Evolutionary conservation across 2,113 vertebrate species (phyloP).

Genomic region (Cyrtonyx montezumae): DNA sequence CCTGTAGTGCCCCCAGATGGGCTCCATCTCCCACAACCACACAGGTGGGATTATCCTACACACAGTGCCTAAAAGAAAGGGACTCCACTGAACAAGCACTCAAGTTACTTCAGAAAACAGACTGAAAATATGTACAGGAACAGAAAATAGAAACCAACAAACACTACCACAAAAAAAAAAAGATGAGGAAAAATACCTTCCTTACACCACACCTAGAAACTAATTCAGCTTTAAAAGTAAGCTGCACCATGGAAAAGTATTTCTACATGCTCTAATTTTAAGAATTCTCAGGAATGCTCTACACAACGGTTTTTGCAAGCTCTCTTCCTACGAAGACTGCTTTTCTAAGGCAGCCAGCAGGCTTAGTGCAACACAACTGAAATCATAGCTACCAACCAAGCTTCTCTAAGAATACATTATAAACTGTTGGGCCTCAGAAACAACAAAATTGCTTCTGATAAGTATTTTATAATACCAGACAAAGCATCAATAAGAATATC

Average conservation of each 20-base stretch:
- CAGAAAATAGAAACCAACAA: not conserved
- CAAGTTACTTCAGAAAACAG: not conserved
- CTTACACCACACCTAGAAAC: accelerated
- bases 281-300: not conserved
- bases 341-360: not conserved
- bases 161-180: not conserved
- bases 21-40: not conserved
- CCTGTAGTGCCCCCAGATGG: accelerated
- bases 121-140: not conserved
- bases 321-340: not conserved
- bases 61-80: not conserved
- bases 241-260: not conserved
- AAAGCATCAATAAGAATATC: too few relatives aligned
- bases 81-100: not conserved
- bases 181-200: not conserved
- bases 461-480: too few relatives aligned
- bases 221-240: not conserved
- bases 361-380: not conserved
- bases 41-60: too few relatives aligned
- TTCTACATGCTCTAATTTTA: not conserved
- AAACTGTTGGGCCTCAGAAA: too few relatives aligned
- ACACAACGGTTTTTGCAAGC: not conserved
- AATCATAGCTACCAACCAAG: not conserved
- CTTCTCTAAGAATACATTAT: not conserved
- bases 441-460: too few relatives aligned